phyloP scores from a whole-genome alignment of 2,888 invertebrate species.

The Antheraea assamensis region DNA sequence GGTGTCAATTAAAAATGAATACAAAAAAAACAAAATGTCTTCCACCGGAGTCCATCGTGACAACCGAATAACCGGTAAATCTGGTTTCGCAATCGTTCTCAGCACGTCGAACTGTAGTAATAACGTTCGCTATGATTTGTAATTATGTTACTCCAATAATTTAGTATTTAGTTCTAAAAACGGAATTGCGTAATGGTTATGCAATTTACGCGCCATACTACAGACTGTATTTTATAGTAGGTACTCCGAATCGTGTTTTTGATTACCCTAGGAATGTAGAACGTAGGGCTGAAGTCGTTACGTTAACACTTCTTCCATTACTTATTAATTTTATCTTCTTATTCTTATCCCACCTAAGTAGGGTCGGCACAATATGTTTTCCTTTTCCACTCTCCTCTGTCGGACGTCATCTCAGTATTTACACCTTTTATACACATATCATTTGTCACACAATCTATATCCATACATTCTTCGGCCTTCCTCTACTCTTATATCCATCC shows the following conservation, averaged over 20 bases:
- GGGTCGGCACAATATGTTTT: too few species aligned
- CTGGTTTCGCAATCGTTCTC: slow-evolving; percentile 56
- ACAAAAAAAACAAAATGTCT: slow-evolving; percentile 39
- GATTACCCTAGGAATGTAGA: too few species aligned
- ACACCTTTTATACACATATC: too few species aligned
- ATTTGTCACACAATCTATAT: too few species aligned
- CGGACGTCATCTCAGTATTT: too few species aligned
- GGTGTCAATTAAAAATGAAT: slow-evolving; percentile 19
- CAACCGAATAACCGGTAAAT: slow-evolving; percentile 58
- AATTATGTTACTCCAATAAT: background rate
- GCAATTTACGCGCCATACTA: background rate
- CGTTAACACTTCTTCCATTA: too few species aligned
- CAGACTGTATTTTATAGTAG: background rate
- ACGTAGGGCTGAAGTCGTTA: too few species aligned
- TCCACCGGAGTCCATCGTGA: slow-evolving; percentile 38
- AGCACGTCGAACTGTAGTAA: slow-evolving; percentile 56
- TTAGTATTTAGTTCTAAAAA: background rate
- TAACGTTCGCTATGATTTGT: slow-evolving; percentile 6
- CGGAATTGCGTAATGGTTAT: background rate
- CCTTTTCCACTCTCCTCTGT: too few species aligned
- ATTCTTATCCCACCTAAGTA: too few species aligned
- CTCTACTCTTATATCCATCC: too few species aligned
- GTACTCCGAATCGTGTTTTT: background rate
- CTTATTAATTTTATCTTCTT: too few species aligned
- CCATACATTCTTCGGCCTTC: too few species aligned